A percentile compares a stretch with the other conserved stretches of the same genome.
These are phyloP conservation scores for Hycleus phaleratus DNA, from an alignment of 1,140 invertebrate species.

Conservation along the genomic window DNA sequence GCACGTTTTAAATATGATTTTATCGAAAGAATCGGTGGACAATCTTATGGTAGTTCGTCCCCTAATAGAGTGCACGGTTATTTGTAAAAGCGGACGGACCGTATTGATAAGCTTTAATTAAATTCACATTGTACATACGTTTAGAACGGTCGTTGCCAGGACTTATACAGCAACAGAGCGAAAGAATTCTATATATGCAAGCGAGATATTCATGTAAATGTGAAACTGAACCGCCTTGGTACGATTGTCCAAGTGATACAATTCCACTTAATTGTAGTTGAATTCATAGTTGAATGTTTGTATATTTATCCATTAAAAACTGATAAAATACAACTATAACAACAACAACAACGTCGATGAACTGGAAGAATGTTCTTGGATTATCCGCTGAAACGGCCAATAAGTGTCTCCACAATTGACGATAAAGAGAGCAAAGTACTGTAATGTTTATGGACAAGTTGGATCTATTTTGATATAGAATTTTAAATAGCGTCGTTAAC, in stretches of 20 bases:
- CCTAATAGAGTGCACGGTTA: no score
- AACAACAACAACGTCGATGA: neutral
- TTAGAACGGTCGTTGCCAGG: no score
- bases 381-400: neutral
- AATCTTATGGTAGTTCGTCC: no score
- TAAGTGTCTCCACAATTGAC: constrained; percentile 2
- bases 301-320: constrained; percentile 2
- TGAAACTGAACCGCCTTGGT: neutral
- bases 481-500: no score
- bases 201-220: constrained; percentile 12
- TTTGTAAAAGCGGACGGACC: no score
- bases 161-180: no score
- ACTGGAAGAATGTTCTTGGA: neutral
- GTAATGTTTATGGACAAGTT: constrained; percentile 1
- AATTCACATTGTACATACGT: constrained; percentile 2
- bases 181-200: constrained; percentile 1
- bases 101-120: constrained; percentile 6
- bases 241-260: constrained; percentile 2
- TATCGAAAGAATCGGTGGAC: no score
- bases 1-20: no score
- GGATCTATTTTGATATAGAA: no score
- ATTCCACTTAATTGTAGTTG: constrained; percentile 3
- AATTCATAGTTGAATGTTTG: neutral
- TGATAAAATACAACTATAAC: neutral
- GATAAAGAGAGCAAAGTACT: constrained; percentile 5